Conservation (phyloP, 30 jellyfish, hydroid and myxozoan species). For the Aurelia coerulea region DNA sequence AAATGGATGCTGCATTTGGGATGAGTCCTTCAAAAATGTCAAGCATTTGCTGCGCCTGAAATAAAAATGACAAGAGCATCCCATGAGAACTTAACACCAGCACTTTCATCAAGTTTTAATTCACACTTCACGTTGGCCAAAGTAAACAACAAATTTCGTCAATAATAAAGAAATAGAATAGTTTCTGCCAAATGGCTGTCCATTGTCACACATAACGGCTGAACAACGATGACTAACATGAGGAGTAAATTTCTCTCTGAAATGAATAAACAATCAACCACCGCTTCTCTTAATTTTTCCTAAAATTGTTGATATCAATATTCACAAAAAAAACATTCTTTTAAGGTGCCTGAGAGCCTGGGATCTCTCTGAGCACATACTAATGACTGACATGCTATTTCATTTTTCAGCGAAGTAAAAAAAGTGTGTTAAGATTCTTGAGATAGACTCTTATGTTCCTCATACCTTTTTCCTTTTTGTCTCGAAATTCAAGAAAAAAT, state of each 20-base stretch:
- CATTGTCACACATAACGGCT: no score
- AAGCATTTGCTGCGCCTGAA: slow-evolving; percentile 12
- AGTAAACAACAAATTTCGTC: no score
- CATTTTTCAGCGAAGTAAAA: neutral
- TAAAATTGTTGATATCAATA: neutral
- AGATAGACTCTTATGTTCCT: no score
- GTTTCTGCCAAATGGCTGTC: no score
- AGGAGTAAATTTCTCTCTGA: no score
- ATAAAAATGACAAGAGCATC: neutral
- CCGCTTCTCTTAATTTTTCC: neutral
- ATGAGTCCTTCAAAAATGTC: slow-evolving; percentile 17
- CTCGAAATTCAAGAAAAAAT: no score
- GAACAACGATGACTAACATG: no score
- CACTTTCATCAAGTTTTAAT: neutral
- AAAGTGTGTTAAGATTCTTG: neutral
- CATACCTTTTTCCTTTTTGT: no score
- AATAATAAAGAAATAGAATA: no score
- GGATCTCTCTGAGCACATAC: neutral
- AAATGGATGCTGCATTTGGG: neutral
- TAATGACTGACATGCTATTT: neutral
- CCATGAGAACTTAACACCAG: neutral
- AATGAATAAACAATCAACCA: neutral
- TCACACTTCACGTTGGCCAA: neutral
- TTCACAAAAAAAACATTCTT: neutral
- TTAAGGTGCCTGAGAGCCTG: no score